Conservation (phyloP, 1,140 invertebrate species). For the Cecropterus lyciades region DNA sequence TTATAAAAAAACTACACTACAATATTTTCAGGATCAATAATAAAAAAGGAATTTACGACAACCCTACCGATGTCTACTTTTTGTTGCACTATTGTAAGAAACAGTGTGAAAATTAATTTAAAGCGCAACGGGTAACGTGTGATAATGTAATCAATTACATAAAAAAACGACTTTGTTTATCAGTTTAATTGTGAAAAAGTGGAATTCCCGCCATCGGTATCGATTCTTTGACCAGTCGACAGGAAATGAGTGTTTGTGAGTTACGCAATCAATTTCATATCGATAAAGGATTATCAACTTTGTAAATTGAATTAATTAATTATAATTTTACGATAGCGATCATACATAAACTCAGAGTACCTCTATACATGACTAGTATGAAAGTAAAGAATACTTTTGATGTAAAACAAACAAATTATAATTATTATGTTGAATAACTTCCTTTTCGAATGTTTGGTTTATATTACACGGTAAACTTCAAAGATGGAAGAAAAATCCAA, state of each 20-base stretch:
- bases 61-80: slow-evolving; percentile 4
- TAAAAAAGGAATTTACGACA: neutral
- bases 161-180: slow-evolving; percentile 14
- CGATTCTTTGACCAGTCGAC: slow-evolving; percentile 35
- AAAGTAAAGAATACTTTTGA: too few relatives aligned
- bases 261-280: neutral
- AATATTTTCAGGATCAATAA: neutral
- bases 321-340: neutral
- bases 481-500: too few relatives aligned
- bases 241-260: slow-evolving; percentile 15
- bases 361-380: too few relatives aligned
- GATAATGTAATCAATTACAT: slow-evolving; percentile 27
- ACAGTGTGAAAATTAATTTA: slow-evolving; percentile 19
- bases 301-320: neutral
- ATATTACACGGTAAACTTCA: too few relatives aligned
- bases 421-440: slow-evolving; percentile 8
- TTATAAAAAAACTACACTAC: too few relatives aligned
- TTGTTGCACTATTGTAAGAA: slow-evolving; percentile 10
- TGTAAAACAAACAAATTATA: too few relatives aligned
- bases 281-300: neutral
- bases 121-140: slow-evolving; percentile 6
- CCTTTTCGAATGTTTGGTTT: too few relatives aligned
- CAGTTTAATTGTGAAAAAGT: slow-evolving; percentile 12
- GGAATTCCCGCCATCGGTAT: slow-evolving; percentile 17
- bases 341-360: too few relatives aligned